Conservation (phyloP, 2,888 invertebrate species). For the Dryocosmus kuriphilus region DNA sequence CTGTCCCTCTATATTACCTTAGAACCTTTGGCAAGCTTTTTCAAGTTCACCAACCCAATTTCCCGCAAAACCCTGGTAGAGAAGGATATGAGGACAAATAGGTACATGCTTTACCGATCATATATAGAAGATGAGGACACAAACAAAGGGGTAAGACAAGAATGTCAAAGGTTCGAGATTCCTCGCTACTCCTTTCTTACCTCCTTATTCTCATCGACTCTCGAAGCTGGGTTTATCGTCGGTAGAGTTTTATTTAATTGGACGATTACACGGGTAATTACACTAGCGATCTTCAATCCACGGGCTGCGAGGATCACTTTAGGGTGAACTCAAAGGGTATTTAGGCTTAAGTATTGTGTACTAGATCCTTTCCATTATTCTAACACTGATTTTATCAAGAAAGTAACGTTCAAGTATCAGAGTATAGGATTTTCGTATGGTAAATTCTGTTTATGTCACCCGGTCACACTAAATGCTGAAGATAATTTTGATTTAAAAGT, state of each 20-base stretch:
- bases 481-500: too few species aligned
- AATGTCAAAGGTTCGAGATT: slow-evolving; percentile 44
- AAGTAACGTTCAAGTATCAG: slow-evolving; percentile 2
- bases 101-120: slow-evolving; percentile 46
- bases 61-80: slow-evolving; percentile 45
- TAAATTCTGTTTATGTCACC: not conserved
- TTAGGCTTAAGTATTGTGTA: not conserved
- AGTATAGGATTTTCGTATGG: not conserved
- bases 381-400: not conserved
- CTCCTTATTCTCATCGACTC: slow-evolving; percentile 41
- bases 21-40: slow-evolving; percentile 55
- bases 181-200: slow-evolving; percentile 36
- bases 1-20: slow-evolving; percentile 68
- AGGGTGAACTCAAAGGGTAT: slow-evolving; percentile 45
- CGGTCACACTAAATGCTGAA: too few species aligned
- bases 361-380: not conserved
- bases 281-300: slow-evolving; percentile 42
- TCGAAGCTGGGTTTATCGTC: slow-evolving; percentile 43
- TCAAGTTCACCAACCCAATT: slow-evolving; percentile 46
- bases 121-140: slow-evolving; percentile 35
- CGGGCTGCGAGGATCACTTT: slow-evolving; percentile 41
- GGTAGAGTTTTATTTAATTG: slow-evolving; percentile 60
- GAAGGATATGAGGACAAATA: slow-evolving; percentile 40
- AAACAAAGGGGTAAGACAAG: slow-evolving; percentile 9
- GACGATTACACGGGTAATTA: slow-evolving; percentile 67